Evolutionary conservation across 2,888 invertebrate species (phyloP).

Genomic region (Melikaiella ostensackeni): DNA sequence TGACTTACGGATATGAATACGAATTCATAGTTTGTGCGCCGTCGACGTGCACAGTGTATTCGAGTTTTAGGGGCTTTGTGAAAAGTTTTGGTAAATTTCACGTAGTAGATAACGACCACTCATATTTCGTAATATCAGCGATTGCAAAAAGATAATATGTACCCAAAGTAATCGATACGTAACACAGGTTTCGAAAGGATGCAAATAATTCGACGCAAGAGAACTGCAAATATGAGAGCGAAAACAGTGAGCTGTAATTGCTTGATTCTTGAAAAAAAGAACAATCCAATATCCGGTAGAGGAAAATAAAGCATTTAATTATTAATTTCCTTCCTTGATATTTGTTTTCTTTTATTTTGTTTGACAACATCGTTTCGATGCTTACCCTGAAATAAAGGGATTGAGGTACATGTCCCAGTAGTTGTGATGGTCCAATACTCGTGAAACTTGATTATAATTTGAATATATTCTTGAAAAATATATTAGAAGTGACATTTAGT

Average conservation of each 20-base stretch:
- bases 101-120: constrained; percentile 20
- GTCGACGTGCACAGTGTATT: constrained; percentile 16
- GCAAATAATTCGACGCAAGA: neutral
- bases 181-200: neutral
- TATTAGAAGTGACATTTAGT: too few relatives aligned
- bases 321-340: too few relatives aligned
- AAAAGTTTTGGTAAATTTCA: constrained; percentile 22
- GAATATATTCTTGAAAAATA: too few relatives aligned
- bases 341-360: too few relatives aligned
- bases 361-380: too few relatives aligned
- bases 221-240: neutral
- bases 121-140: neutral
- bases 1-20: constrained; percentile 34
- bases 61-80: constrained; percentile 8
- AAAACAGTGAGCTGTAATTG: neutral
- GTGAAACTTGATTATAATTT: too few relatives aligned
- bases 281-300: too few relatives aligned
- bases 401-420: too few relatives aligned
- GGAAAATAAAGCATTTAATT: too few relatives aligned
- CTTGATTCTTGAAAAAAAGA: neutral
- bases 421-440: too few relatives aligned
- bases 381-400: too few relatives aligned
- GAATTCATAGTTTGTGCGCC: constrained; percentile 15
- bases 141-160: neutral
- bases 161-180: neutral